Evolutionary conservation across 2,113 vertebrate genomes (phyloP), one percentile per base, ranked within the genome.

Genomic region (Platanista minor): DNA sequence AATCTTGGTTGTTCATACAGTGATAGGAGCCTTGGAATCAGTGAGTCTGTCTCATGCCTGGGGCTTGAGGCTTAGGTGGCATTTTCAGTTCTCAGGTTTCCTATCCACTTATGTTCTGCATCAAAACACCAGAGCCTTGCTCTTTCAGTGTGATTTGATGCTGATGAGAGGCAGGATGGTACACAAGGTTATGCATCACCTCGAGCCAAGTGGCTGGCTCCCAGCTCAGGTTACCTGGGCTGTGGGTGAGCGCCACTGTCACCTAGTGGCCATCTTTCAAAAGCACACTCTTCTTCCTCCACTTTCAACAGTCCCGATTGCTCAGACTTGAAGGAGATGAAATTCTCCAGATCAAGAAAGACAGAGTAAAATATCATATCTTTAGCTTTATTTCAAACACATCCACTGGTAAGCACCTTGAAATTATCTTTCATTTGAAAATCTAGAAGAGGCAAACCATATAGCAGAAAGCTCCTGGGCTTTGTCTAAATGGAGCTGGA

Each of bases 61-160:
- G 61, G n/a, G 52, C 17, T 77, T 54, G 52, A 64, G 43, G 46
- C 83, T 86, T 72, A 82, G 5, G 67, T 54, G 39, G 91, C 74
- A 89, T 84, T 72, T 92, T 81, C 90, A 88, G 18, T 90, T 85
- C 94, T 98, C 78, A 23, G 5, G 72, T 95, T 97, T 90, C 88
- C 54, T 23, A 71, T 92, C 67, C 62, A 94, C 27, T 91, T 95
- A 78, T 54, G 52, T 71, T 90, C 86, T 64, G 81, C 80, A 92
- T 66, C 82, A 90, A 66, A 97, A 94, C 72, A 95, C 20, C 91
- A 89, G 78, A 97, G 52, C 91, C 86, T 97, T 95, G 95, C 62
- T 95, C 96, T 97, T 97, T 93, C 36, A 0, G 31, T 9, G 78
- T 8, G 49, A 89, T 83, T 84, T 75, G 74, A 39, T 83, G 80